Base-by-base conservation (phyloP, 2,797 vertebrate species). In the Cephalopachus bancanus region DNA sequence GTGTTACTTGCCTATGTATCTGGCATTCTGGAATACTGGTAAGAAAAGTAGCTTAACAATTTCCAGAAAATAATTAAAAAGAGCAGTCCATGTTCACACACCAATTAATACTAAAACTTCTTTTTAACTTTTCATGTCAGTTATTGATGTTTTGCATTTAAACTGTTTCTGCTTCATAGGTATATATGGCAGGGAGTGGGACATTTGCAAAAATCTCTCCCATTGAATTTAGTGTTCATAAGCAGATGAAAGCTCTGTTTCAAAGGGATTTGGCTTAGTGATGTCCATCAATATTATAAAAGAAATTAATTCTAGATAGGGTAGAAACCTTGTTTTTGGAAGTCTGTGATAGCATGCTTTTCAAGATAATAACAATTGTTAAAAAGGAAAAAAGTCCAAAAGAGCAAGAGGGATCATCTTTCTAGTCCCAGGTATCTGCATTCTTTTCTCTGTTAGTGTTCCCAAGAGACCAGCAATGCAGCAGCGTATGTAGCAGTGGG, bases 401-500 rank as follows among this genome's bases (percentile, higher is more conserved):
- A 14, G 8, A 11, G 1, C 4, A 59, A 26, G 1, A 5, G 2
- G 1, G 8, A 8, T 37, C 65, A 57, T 7, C 22, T 59, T 1
- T n/a, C 9, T 33, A n/a, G 3, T 3, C 5, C 3, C 11, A 49
- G 44, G 7, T 14, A 5, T 8, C 19, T n/a, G 11, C 14, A 5
- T 11, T 51, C 15, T 30, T 51, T 9, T 16, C 22, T 26, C 24
- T 53, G 4, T 20, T 19, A 74, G 4, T 20, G 28, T 7, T 84
- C 12, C 22, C 30, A 14, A 9, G 11, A 72, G 15, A 74, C 19
- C 9, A 4, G 22, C 14, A 11, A 30, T 2, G 37, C 22, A 26
- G 30, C 3, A 10, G 6, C 37, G 10, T 26, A 10, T 7, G 0
- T 20, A 33, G n/a, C 17, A 44, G 19, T 20, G 14, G 30, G 5